phyloP scores from a whole-genome alignment of 2,113 vertebrate species.

The Hiodon alosoides region DNA sequence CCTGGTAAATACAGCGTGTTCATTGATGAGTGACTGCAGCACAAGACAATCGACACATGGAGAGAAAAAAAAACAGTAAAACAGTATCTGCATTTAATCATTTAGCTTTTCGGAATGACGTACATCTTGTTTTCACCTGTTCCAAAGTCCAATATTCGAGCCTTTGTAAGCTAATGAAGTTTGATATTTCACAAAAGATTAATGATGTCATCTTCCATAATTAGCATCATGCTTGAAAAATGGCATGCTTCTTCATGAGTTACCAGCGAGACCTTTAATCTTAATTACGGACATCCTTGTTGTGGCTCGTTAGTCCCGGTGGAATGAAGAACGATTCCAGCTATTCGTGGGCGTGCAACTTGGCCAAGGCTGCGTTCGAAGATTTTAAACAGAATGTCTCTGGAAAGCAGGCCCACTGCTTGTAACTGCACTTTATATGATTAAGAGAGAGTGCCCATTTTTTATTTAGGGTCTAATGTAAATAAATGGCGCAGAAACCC shows the following conservation, averaged over 20 bases:
- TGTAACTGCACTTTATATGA: constrained; percentile 32
- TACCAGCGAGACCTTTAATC: constrained; percentile 55
- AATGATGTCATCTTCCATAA: constrained; percentile 58
- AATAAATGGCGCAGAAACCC: constrained; percentile 38
- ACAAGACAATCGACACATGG: not conserved
- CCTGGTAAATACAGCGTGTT: too few relatives aligned
- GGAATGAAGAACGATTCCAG: constrained; percentile 30
- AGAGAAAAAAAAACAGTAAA: not conserved
- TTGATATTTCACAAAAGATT: constrained; percentile 71
- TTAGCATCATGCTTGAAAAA: constrained; percentile 60
- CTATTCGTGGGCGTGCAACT: constrained; percentile 27
- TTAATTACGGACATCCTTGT: constrained; percentile 60
- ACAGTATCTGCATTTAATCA: constrained; percentile 7
- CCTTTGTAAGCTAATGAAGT: constrained; percentile 65
- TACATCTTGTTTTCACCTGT: constrained; percentile 40
- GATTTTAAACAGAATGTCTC: constrained; percentile 28
- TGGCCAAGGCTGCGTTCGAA: constrained; percentile 30
- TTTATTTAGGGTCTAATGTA: constrained; percentile 33
- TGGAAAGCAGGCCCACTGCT: constrained; percentile 17
- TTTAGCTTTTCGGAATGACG: constrained; percentile 8
- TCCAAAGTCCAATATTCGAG: constrained; percentile 35
- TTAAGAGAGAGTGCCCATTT: constrained; percentile 27
- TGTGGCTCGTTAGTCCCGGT: constrained; percentile 40
- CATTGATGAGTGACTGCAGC: not conserved
- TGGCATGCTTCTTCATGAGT: constrained; percentile 63